Percentiles rank a stretch among this genome's conserved stretches.
Evolutionary conservation across 2,113 vertebrate genomes (phyloP).

Genomic region (Ahaetulla prasina): DNA sequence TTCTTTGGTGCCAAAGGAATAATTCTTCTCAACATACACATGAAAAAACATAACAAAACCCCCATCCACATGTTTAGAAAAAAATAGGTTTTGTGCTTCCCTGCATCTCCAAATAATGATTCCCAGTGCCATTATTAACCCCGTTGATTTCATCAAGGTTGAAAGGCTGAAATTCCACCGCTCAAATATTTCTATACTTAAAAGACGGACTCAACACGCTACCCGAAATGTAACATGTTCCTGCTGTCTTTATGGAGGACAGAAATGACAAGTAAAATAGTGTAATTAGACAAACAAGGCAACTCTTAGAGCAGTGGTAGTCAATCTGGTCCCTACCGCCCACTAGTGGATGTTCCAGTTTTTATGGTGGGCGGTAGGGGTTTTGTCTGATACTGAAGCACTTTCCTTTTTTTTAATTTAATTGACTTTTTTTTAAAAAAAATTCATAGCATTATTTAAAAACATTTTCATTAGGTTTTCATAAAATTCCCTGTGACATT

Average conservation of each 20-base stretch:
- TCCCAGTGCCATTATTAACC: slow-evolving; percentile 45
- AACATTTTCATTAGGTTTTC: no score
- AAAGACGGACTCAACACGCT: slow-evolving; percentile 36
- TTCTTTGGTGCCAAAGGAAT: neutral
- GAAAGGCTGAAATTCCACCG: slow-evolving; percentile 40
- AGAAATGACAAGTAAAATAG: slow-evolving; percentile 58
- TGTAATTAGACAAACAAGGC: slow-evolving; percentile 60
- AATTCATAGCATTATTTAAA: no score
- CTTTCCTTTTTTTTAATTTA: no score
- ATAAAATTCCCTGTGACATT: no score
- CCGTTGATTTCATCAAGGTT: slow-evolving; percentile 36
- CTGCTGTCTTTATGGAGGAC: slow-evolving; percentile 48
- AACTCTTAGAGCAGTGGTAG: no score
- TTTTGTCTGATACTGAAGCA: no score
- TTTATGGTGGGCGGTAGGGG: no score
- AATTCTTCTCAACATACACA: neutral
- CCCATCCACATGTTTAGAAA: neutral
- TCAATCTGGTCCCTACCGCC: no score
- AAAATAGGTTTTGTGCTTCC: slow-evolving; percentile 28
- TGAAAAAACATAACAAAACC: neutral
- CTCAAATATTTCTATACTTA: slow-evolving; percentile 2
- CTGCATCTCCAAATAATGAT: slow-evolving; percentile 33
- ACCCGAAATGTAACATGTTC: slow-evolving; percentile 40
- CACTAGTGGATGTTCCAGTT: no score
- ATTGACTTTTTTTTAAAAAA: no score